Base-by-base conservation (phyloP, 2,797 vertebrate species). In the Alosa sapidissima region DNA sequence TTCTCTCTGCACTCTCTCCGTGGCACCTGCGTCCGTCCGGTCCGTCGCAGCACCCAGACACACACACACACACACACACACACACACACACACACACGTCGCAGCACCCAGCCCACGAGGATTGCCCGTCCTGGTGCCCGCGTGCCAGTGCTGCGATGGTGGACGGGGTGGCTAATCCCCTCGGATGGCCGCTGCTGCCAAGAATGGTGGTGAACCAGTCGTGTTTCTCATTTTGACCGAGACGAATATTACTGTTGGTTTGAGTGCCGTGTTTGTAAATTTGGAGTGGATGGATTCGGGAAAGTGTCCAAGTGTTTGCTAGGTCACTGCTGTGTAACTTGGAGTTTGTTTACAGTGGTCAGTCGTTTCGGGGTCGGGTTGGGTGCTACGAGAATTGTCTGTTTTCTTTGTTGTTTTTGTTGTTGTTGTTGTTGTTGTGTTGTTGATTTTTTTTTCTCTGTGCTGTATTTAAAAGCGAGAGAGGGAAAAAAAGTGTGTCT, bases 401-500 rank as follows among this genome's bases (percentile, higher is more conserved):
- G 41, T 52, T 86, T 85, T 83, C 78, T 83, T 85, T 83, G 21
- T 84, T 87, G 33, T 81, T 86, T 78, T 36, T 48, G 72, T 81
- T 60, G 0, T 49, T 55, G 49, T 84, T 62, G 72, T 33, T 54
- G 47, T 54, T 86, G 81, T 72, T 9, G 33, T 13, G 1, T 33
- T 36, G 24, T 33, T 13, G 81, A 83, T 84, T 68, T 41, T 85
- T 86, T 86, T 36, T 54, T 81, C 28, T 83, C 86, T 85, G 21
- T n/a, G n/a, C 60, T 75, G 36, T 21, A 45, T 86, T 86, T 86
- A 75, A 86, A 65, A 68, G 84, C 16, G 14, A 47, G 36, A 75
- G 9, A 9, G 33, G 68, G 7, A 19, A 78, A 78, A 78, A 78
- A 89, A 85, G 83, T 87, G 84, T 88, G 85, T 88, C 81, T 88